A percentile compares a stretch with the other conserved stretches of the same genome.
Evolutionary conservation across 2,888 invertebrate species (phyloP).

Genomic region (Zele albiditarsus): DNA sequence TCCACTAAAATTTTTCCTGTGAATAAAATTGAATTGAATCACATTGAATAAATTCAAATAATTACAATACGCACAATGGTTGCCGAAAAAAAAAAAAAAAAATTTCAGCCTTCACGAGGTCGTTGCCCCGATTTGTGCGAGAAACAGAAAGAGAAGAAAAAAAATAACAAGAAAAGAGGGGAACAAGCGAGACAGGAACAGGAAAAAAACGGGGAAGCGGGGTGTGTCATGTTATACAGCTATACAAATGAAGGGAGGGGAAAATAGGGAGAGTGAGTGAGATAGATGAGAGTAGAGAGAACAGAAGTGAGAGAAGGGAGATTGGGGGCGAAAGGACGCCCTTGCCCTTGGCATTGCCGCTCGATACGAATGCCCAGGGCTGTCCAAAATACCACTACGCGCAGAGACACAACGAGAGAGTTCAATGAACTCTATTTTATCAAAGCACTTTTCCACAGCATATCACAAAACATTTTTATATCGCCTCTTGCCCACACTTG

Average conservation of each 20-base stretch:
- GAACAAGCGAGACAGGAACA: background rate
- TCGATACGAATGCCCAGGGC: slow-evolving; percentile 71
- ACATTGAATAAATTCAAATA: background rate
- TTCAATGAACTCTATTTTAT: slow-evolving; percentile 31
- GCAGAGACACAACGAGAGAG: slow-evolving; percentile 40
- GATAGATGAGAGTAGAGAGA: slow-evolving; percentile 18
- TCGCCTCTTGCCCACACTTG: background rate
- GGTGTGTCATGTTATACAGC: slow-evolving; percentile 31
- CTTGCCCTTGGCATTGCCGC: slow-evolving; percentile 74
- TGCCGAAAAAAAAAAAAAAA: background rate
- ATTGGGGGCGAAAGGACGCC: slow-evolving; percentile 65
- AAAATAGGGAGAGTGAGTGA: slow-evolving; percentile 28
- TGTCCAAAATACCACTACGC: slow-evolving; percentile 67
- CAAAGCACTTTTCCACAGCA: background rate
- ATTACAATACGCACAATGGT: background rate
- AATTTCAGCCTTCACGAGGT: slow-evolving; percentile 22
- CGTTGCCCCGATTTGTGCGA: slow-evolving; percentile 35
- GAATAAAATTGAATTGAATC: background rate
- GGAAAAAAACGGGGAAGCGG: slow-evolving; percentile 40
- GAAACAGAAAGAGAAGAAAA: slow-evolving; percentile 12
- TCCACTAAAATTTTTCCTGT: background rate
- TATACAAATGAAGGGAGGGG: slow-evolving; percentile 16
- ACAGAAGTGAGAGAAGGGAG: slow-evolving; percentile 39
- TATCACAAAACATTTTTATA: background rate
- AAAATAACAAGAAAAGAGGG: background rate